Percentiles rank a stretch among this genome's conserved stretches.
These are phyloP conservation scores for Gouania willdenowi DNA, from an alignment of 2,797 vertebrate genomes.

Conservation along the genomic window DNA sequence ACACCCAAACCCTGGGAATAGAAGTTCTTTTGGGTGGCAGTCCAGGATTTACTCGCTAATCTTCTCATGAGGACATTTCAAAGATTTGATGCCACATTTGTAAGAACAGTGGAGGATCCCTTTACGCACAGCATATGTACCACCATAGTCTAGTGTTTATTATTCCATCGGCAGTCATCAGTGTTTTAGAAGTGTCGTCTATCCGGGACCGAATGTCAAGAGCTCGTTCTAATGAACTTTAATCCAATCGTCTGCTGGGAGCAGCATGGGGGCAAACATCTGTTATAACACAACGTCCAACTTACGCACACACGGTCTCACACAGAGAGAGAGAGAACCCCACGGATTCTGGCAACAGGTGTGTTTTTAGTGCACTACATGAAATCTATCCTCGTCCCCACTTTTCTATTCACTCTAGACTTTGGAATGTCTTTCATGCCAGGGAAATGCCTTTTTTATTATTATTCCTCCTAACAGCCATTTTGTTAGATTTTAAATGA, in stretches of 20 bases:
- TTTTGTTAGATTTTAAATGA: too few species aligned
- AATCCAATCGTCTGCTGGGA: slow-evolving; percentile 50
- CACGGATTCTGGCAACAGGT: slow-evolving; percentile 52
- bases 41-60: too few species aligned
- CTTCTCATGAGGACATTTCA: too few species aligned
- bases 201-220: slow-evolving; percentile 52
- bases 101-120: too few species aligned
- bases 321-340: slow-evolving; percentile 19
- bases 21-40: too few species aligned
- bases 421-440: neutral
- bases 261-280: slow-evolving; percentile 62
- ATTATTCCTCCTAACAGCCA: too few species aligned
- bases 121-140: too few species aligned
- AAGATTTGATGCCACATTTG: too few species aligned
- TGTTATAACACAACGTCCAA: slow-evolving; percentile 57
- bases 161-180: slow-evolving; percentile 38
- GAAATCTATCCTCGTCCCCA: slow-evolving; percentile 5
- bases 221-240: slow-evolving; percentile 49
- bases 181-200: slow-evolving; percentile 48
- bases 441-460: too few species aligned
- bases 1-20: too few species aligned
- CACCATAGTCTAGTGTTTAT: slow-evolving; percentile 41
- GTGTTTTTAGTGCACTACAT: slow-evolving; percentile 18
- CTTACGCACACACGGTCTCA: slow-evolving; percentile 11
- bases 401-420: neutral